Conservation (phyloP, 1,140 invertebrate genomes). For the Probaryconus sp. region DNA sequence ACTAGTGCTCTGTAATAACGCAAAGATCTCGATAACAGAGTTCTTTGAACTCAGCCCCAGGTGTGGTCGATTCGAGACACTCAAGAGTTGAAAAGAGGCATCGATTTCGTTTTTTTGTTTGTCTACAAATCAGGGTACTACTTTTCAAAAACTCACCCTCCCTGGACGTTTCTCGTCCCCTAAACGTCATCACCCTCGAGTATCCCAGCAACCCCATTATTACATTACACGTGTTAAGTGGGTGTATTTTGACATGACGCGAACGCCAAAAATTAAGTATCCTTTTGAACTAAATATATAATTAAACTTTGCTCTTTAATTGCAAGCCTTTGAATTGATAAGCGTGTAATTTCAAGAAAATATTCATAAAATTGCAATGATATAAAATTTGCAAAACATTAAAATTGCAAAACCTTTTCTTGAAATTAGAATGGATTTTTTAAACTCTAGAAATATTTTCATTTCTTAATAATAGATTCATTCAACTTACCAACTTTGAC, state of each 20-base stretch:
- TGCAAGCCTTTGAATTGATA: constrained; percentile 23
- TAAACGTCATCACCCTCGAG: constrained; percentile 14
- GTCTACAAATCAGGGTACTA: constrained; percentile 11
- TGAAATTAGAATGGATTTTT: no score
- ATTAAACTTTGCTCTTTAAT: constrained; percentile 3
- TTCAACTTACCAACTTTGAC: no score
- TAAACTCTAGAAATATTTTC: no score
- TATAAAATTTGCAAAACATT: no score
- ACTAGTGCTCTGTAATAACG: constrained; percentile 49
- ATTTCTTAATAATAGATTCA: no score
- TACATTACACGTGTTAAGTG: constrained; percentile 45
- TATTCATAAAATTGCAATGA: no score
- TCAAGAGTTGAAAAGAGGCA: constrained; percentile 53
- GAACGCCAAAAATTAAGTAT: constrained; percentile 55
- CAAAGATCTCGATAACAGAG: constrained; percentile 44
- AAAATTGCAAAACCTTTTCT: no score
- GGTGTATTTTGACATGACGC: constrained; percentile 60
- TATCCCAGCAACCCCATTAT: constrained; percentile 30
- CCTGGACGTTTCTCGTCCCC: constrained; percentile 12
- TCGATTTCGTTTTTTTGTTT: constrained; percentile 9
- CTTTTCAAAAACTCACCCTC: constrained; percentile 9
- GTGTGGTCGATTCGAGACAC: constrained; percentile 50
- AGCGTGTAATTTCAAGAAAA: no score
- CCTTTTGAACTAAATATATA: no score
- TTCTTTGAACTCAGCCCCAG: constrained; percentile 53